These are phyloP conservation scores for Cichlasoma orientale DNA, from an alignment of 2,797 vertebrate species.

Conservation along the genomic window DNA sequence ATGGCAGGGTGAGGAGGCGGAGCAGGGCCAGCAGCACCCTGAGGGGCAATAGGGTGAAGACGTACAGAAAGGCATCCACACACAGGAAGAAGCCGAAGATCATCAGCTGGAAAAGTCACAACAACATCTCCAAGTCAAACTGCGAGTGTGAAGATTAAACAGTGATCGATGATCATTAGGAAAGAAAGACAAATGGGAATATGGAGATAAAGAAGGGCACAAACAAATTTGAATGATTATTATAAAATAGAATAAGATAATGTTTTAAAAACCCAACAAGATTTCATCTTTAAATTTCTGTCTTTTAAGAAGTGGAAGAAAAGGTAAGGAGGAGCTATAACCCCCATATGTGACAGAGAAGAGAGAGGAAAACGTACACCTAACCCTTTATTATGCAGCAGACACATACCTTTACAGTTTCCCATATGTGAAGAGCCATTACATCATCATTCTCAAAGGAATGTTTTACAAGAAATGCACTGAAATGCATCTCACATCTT, in stretches of 20 bases:
- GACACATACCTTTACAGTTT: conserved; percentile 32
- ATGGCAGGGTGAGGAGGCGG: conserved; percentile 91
- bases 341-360: not conserved
- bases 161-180: not conserved
- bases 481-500: not conserved
- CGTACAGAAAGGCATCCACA: conserved; percentile 95
- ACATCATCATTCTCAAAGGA: conserved; percentile 11
- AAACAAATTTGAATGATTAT: not conserved
- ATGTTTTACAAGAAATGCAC: not conserved
- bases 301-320: not conserved
- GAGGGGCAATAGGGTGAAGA: conserved; percentile 95
- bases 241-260: not conserved
- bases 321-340: not conserved
- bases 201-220: not conserved
- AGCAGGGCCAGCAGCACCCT: conserved; percentile 91
- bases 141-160: not conserved
- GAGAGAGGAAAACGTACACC: not conserved
- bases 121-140: conserved; percentile 18
- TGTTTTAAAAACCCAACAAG: not conserved
- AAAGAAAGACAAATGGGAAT: not conserved
- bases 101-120: conserved; percentile 87
- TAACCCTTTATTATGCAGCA: not conserved
- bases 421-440: conserved; percentile 14
- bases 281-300: not conserved
- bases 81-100: conserved; percentile 96